Percentiles rank a stretch among this genome's conserved stretches.
phyloP scores from a whole-genome alignment of 2,797 vertebrate genomes.

The Sebastes jordani region DNA sequence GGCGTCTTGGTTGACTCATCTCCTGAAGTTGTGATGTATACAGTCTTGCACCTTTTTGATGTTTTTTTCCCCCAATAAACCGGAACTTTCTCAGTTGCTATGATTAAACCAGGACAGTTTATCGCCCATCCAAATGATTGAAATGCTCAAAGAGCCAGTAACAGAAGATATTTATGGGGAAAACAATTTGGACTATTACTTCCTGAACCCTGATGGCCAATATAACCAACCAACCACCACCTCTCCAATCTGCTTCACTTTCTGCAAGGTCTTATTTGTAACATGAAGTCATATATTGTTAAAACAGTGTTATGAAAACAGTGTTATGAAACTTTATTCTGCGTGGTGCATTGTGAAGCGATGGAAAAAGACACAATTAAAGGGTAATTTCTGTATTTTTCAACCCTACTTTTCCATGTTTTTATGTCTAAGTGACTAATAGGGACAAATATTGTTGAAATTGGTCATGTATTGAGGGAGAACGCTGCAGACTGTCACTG shows the following conservation, averaged over 20 bases:
- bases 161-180: background rate
- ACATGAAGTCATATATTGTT: background rate
- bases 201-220: background rate
- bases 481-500: no score
- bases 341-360: background rate
- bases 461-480: no score
- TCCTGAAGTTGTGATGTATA: background rate
- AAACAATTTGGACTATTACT: background rate
- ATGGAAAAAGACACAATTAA: background rate
- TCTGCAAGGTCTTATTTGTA: background rate
- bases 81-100: background rate
- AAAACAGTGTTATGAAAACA: background rate
- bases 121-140: background rate
- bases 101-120: background rate
- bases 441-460: no score
- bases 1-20: background rate
- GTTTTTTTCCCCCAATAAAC: background rate
- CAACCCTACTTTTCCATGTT: no score
- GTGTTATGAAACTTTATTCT: background rate
- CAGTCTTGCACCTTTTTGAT: no score
- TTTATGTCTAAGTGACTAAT: no score
- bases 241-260: background rate
- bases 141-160: background rate
- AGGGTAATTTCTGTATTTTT: no score
- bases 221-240: background rate